Conservation (phyloP, 2,888 invertebrate genomes). For the Leptothorax acervorum region DNA sequence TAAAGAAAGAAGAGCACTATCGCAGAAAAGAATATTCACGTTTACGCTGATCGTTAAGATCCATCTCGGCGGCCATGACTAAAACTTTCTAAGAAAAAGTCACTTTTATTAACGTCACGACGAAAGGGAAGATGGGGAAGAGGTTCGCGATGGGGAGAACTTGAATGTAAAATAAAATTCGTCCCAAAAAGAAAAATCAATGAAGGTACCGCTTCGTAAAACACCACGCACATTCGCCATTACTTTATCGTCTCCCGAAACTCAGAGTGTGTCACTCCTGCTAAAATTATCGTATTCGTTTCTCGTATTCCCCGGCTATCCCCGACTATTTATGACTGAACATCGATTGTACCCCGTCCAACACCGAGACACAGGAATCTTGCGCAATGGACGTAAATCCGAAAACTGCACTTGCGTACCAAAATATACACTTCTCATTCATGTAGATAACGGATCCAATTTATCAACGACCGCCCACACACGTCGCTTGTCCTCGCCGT, state of each 20-base stretch:
- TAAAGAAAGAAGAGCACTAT: neutral
- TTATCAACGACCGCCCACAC: constrained; percentile 18
- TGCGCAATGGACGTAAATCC: constrained; percentile 52
- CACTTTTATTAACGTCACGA: constrained; percentile 21
- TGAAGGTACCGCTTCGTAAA: constrained; percentile 12
- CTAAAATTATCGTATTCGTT: constrained; percentile 24
- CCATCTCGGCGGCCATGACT: constrained; percentile 17
- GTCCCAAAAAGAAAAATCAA: constrained; percentile 32
- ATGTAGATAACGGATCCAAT: neutral
- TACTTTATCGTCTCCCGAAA: constrained; percentile 1
- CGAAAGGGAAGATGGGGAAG: neutral
- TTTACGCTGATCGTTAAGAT: constrained; percentile 32
- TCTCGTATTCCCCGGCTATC: neutral
- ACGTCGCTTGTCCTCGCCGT: neutral
- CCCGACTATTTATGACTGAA: constrained; percentile 47
- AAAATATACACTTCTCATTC: constrained; percentile 14
- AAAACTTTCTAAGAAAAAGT: constrained; percentile 17
- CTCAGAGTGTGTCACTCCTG: constrained; percentile 8
- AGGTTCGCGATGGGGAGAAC: too few species aligned
- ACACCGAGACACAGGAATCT: constrained; percentile 29
- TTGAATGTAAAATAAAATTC: constrained; percentile 10
- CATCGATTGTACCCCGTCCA: constrained; percentile 42
- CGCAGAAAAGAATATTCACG: constrained; percentile 13
- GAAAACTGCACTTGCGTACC: constrained; percentile 1
- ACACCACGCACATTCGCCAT: neutral